phyloP scores from a whole-genome alignment of 2,888 invertebrate genomes.

The Synergus umbraculus region DNA sequence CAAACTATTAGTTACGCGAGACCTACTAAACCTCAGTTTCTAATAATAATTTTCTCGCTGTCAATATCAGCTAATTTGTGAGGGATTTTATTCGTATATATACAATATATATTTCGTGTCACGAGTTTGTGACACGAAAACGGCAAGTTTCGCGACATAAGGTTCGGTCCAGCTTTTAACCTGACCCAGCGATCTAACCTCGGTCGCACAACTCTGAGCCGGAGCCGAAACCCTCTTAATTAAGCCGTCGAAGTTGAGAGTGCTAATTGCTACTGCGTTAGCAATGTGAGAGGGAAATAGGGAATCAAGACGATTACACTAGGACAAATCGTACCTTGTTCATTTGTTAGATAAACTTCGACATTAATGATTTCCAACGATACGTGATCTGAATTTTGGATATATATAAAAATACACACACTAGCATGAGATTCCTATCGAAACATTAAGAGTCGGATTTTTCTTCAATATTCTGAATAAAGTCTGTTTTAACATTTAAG shows the following conservation, averaged over 20 bases:
- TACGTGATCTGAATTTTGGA: background rate
- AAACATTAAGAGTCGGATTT: too few relatives aligned
- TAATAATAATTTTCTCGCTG: constrained; percentile 58
- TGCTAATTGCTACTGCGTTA: constrained; percentile 56
- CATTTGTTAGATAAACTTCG: background rate
- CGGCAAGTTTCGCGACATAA: constrained; percentile 12
- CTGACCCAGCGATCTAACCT: constrained; percentile 39
- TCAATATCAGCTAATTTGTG: constrained; percentile 41
- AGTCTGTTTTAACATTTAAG: too few relatives aligned
- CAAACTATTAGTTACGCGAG: constrained; percentile 50
- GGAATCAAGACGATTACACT: constrained; percentile 53
- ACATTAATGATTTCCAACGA: background rate
- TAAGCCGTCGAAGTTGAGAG: constrained; percentile 56
- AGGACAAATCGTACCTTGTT: constrained; percentile 52
- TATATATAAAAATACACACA: too few relatives aligned
- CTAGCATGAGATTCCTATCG: too few relatives aligned
- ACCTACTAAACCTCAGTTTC: constrained; percentile 60
- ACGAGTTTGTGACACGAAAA: constrained; percentile 47
- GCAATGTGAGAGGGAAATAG: constrained; percentile 55
- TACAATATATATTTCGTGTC: constrained; percentile 30
- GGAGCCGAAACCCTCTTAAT: constrained; percentile 55
- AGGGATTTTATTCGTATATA: constrained; percentile 40
- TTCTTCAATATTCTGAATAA: too few relatives aligned
- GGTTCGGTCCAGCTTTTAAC: constrained; percentile 25
- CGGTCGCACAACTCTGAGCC: constrained; percentile 35